Evolutionary conservation across 2,797 vertebrate species (phyloP).

Genomic region (Girardinus metallicus): DNA sequence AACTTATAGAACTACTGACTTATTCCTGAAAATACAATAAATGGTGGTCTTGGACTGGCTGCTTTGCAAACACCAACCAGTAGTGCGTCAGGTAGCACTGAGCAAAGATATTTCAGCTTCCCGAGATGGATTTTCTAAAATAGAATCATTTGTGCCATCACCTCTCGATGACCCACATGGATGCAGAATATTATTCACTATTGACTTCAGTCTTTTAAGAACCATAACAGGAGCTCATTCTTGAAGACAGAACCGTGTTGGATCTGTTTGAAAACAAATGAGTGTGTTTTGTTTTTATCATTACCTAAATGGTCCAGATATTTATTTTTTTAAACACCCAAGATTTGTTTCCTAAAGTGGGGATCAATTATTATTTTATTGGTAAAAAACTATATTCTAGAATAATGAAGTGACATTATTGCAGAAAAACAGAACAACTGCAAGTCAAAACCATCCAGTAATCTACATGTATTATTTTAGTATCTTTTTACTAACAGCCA

Average conservation of each 20-base stretch:
- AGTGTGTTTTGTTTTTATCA: neutral
- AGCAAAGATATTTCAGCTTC: neutral
- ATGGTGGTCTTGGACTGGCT: neutral
- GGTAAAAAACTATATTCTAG: neutral
- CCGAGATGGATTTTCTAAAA: neutral
- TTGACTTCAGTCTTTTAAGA: neutral
- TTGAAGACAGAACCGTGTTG: neutral
- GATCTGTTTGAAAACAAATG: neutral
- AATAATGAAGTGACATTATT: neutral
- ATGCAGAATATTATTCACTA: neutral
- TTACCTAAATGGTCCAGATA: neutral
- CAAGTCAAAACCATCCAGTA: neutral
- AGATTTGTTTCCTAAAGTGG: neutral
- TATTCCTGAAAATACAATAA: neutral
- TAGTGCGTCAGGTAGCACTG: neutral
- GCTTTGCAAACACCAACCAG: neutral
- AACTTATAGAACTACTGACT: neutral
- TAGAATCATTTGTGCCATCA: too few relatives aligned
- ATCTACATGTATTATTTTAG: neutral
- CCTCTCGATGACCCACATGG: neutral
- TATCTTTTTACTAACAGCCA: neutral
- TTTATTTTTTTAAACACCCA: neutral
- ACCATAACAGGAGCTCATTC: neutral
- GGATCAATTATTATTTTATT: neutral
- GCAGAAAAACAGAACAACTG: neutral